These are phyloP conservation scores for Malurus melanocephalus DNA, from an alignment of 2,113 vertebrate genomes.

Conservation along the genomic window DNA sequence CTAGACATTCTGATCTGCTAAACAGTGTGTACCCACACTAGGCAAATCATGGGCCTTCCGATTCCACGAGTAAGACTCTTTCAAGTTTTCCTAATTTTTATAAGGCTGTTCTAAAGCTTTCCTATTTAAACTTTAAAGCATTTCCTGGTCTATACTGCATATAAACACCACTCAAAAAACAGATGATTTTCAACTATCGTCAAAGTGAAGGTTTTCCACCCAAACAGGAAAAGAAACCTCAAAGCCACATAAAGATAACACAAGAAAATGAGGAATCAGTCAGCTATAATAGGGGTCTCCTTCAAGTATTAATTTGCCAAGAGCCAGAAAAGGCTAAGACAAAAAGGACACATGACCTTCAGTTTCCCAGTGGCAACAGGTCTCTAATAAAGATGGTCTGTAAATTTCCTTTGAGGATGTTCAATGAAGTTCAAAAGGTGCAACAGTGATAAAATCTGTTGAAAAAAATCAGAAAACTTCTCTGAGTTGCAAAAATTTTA, in stretches of 20 bases:
- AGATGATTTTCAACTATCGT: background rate
- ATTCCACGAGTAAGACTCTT: background rate
- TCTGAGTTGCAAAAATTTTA: background rate
- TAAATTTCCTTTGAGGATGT: background rate
- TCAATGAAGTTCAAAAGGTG: background rate
- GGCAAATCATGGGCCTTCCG: background rate
- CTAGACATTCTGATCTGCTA: background rate
- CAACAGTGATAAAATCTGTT: background rate
- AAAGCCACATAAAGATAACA: background rate
- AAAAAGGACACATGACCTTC: background rate
- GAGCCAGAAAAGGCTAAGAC: background rate
- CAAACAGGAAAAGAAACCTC: background rate
- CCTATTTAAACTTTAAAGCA: background rate
- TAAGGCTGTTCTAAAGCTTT: background rate
- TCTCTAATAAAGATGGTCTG: background rate
- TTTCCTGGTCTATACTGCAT: background rate
- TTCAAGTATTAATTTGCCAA: background rate
- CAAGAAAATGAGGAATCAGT: background rate
- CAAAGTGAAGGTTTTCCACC: background rate
- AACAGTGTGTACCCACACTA: background rate
- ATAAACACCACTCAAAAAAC: background rate
- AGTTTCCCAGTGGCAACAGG: background rate
- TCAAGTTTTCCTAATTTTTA: background rate
- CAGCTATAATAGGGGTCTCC: background rate
- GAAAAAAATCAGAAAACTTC: background rate